Evolutionary conservation across 2,113 vertebrate genomes (phyloP), one percentile per base, ranked within the genome.

Genomic region (Agelaius tricolor): DNA sequence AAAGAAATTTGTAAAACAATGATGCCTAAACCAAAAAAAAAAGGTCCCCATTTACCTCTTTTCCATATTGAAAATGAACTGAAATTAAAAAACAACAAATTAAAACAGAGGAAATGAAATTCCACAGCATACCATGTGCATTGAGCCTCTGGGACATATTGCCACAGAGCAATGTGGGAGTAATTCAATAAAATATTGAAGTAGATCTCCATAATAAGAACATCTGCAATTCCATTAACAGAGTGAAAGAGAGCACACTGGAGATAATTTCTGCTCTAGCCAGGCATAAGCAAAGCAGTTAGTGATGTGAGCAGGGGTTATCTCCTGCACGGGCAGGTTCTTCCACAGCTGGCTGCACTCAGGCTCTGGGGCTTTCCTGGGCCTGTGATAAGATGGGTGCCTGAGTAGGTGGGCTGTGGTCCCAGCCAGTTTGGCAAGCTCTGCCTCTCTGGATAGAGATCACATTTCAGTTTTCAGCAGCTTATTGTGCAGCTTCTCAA

Each of bases 41-140:
- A 71, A 65, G 1, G 24, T 71, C 28, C 52, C 52, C 73, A 33
- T 92, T 90, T 93, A 52, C 76, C 43, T 55, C 79, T 89, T 89
- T 78, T 68, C 91, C 46, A 49, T 52, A 89, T 3, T 93, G 73
- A 88, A 94, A 94, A 80, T 9, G 47, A 90, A 89, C 65, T 52
- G 59, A 95, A 97, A 95, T 96, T 86, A 90, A 95, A 97, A 89
- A 92, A 41, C 89, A 97, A 95, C 94, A 94, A 89, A 94, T 92
- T 90, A 87, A 91, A 94, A 75, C 7, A 0, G 41, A 94, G 93
- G 89, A 93, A 96, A 95, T 96, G 8, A 94, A 96, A 95, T 89
- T 94, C 89, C 73, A 78, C 10, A 1, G 80, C 95, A 87, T 37
- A 84, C 76, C 63, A 55, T 35, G 85, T 15, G 5, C 80, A 78